Conservation (phyloP, 2,113 vertebrate genomes). For the Shinisaurus crocodilurus region DNA sequence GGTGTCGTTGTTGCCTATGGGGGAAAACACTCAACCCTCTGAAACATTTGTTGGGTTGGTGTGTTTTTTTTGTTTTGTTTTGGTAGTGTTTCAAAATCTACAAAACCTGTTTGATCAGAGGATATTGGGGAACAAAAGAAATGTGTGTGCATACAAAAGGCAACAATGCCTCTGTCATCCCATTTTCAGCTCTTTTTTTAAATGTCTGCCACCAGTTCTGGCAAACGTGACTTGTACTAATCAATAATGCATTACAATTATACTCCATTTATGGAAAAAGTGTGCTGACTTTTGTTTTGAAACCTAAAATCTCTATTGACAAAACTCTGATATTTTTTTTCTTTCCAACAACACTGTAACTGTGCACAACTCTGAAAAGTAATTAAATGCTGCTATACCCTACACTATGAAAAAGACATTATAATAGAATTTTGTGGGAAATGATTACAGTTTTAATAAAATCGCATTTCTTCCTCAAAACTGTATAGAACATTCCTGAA, state of each 20-base stretch:
- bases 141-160: too few species aligned
- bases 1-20: background rate
- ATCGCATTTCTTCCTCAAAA: constrained; percentile 15
- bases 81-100: background rate
- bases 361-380: constrained; percentile 40
- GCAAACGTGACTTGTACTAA: background rate
- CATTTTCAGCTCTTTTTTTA: background rate
- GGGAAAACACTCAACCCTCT: background rate
- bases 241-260: background rate
- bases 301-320: background rate
- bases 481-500: background rate
- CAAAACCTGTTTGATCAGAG: background rate
- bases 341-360: background rate
- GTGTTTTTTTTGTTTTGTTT: background rate
- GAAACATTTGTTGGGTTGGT: background rate
- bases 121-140: background rate
- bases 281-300: background rate
- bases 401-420: constrained; percentile 45
- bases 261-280: background rate
- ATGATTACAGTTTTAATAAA: constrained; percentile 55
- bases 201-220: background rate
- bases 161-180: background rate
- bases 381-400: background rate
- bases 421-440: constrained; percentile 59
- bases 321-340: background rate